A percentile compares a stretch with the other conserved stretches of the same genome.
phyloP scores from a whole-genome alignment of 64 coral and sea anemone species.

The Stylophora pistillata region DNA sequence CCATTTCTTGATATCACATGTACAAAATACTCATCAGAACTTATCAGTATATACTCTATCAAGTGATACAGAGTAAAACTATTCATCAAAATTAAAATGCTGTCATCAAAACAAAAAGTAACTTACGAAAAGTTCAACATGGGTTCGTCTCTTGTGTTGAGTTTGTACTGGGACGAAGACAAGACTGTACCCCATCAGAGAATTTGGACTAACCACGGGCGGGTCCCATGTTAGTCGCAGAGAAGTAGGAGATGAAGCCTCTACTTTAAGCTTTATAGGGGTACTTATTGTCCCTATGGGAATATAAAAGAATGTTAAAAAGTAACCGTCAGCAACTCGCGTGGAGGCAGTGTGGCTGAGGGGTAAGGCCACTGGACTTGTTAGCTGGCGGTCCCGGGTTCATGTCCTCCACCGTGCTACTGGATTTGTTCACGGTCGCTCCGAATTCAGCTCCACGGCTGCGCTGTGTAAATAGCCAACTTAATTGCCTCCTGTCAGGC shows the following conservation, averaged over 20 bases:
- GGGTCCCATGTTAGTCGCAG: conserved; percentile 1
- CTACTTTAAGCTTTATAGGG: neutral
- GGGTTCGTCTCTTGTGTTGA: neutral
- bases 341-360: too few species aligned
- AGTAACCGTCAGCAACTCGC: neutral
- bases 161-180: conserved; percentile 16
- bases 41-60: too few species aligned
- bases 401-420: too few species aligned
- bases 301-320: neutral
- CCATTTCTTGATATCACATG: too few species aligned
- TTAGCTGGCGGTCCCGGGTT: too few species aligned
- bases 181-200: conserved; percentile 8
- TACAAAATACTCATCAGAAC: too few species aligned
- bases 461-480: too few species aligned
- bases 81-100: neutral
- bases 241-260: neutral
- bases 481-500: too few species aligned
- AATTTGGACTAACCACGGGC: neutral
- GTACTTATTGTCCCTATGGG: neutral
- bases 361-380: too few species aligned
- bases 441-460: too few species aligned
- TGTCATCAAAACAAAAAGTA: neutral
- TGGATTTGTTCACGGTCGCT: too few species aligned
- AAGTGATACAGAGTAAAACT: too few species aligned
- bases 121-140: conserved; percentile 42